Percentiles rank a stretch among this genome's conserved stretches.
phyloP scores from a whole-genome alignment of 2,113 vertebrate species.

The Chamaetylas fuelleborni region DNA sequence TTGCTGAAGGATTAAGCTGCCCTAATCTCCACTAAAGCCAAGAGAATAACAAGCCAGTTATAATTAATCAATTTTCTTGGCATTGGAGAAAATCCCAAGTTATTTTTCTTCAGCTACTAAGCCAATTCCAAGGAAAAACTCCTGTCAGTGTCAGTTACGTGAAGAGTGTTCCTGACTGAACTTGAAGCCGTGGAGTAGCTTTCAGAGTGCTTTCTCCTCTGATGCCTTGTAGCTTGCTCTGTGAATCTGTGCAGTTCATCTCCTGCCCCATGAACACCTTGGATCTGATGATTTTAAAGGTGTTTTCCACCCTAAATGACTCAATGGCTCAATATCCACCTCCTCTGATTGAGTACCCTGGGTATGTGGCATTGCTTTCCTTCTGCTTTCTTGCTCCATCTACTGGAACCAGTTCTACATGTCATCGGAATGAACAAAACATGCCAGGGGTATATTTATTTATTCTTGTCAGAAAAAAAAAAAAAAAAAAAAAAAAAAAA shows the following conservation, averaged over 20 bases:
- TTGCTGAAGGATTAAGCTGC: conserved; percentile 29
- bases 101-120: conserved; percentile 35
- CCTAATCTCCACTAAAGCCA: conserved; percentile 22
- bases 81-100: conserved; percentile 31
- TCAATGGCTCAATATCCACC: not conserved
- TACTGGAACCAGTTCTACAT: conserved; percentile 22
- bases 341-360: not conserved
- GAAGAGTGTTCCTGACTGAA: not conserved
- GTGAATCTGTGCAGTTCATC: not conserved
- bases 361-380: not conserved
- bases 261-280: not conserved
- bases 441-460: not conserved
- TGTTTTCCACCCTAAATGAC: not conserved
- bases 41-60: conserved; percentile 19
- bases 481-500: no score
- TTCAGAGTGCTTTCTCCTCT: not conserved
- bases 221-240: not conserved
- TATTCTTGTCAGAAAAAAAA: not conserved
- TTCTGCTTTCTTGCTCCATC: conserved; percentile 52
- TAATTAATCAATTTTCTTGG: conserved; percentile 29
- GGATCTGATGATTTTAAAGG: not conserved
- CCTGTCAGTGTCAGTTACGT: not conserved
- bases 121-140: conserved; percentile 29
- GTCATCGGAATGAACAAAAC: not conserved
- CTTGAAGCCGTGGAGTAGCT: not conserved